phyloP scores from a whole-genome alignment of 2,113 vertebrate species.

The Rhineura floridana region DNA sequence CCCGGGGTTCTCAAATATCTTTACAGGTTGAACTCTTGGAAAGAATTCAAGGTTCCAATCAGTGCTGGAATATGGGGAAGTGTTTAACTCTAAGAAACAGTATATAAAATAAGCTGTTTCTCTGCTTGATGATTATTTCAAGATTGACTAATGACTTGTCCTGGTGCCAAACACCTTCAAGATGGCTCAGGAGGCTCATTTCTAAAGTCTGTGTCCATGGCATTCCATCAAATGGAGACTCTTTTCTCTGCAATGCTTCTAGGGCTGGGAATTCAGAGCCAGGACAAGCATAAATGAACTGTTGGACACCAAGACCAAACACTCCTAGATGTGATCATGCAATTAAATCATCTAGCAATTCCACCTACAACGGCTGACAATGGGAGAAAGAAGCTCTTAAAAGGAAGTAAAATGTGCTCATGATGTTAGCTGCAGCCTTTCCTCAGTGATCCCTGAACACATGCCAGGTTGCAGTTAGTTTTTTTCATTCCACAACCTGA shows the following conservation, averaged over 20 bases:
- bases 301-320: slow-evolving; percentile 53
- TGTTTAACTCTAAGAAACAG: slow-evolving; percentile 76
- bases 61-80: slow-evolving; percentile 69
- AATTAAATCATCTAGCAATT: slow-evolving; percentile 33
- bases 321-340: slow-evolving; percentile 29
- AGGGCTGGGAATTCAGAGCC: slow-evolving; percentile 59
- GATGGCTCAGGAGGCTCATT: slow-evolving; percentile 68
- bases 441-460: slow-evolving; percentile 1
- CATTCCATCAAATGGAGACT: slow-evolving; percentile 62
- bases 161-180: slow-evolving; percentile 63
- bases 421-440: slow-evolving; percentile 18
- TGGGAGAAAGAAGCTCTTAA: slow-evolving; percentile 24
- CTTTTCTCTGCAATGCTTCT: slow-evolving; percentile 61
- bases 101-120: slow-evolving; percentile 72
- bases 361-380: slow-evolving; percentile 14
- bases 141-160: slow-evolving; percentile 74
- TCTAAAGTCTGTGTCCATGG: slow-evolving; percentile 65
- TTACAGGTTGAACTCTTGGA: slow-evolving; percentile 77
- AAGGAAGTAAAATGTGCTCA: slow-evolving; percentile 25
- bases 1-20: slow-evolving; percentile 75
- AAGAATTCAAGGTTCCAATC: slow-evolving; percentile 73
- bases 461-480: slow-evolving; percentile 3
- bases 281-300: slow-evolving; percentile 64
- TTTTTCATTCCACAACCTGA: slow-evolving; percentile 1
- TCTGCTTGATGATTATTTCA: slow-evolving; percentile 72